Evolutionary conservation across 1,140 invertebrate genomes (phyloP).

Genomic region (Centruroides sculpturatus): DNA sequence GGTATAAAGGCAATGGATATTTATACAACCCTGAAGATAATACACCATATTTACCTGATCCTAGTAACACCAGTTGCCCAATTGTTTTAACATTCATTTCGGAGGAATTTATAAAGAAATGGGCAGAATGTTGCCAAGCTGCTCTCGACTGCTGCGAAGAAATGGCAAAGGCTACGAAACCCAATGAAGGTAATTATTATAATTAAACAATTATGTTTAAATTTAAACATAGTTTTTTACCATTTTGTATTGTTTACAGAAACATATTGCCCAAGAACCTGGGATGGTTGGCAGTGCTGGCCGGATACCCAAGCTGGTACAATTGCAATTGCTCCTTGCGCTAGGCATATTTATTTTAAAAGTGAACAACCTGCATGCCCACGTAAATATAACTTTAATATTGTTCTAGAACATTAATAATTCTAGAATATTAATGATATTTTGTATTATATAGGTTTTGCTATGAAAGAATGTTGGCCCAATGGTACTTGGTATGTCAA

Average conservation of each 20-base stretch:
- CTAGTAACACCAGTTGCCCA: neutral
- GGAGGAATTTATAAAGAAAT: conserved; percentile 5
- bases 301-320: conserved; percentile 17
- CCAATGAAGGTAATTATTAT: too few species aligned
- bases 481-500: conserved; percentile 24
- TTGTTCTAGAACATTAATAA: too few species aligned
- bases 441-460: conserved; percentile 18
- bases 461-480: conserved; percentile 24
- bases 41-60: neutral
- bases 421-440: too few species aligned
- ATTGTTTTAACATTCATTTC: conserved; percentile 5
- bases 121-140: conserved; percentile 9
- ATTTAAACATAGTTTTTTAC: neutral
- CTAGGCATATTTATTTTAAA: conserved; percentile 28
- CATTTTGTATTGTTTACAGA: neutral
- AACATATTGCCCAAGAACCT: conserved; percentile 24
- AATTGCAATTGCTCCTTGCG: conserved; percentile 22
- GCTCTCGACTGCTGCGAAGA: conserved; percentile 5
- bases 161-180: neutral
- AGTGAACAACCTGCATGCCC: conserved; percentile 23
- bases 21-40: too few species aligned
- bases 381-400: conserved; percentile 17
- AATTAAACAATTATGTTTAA: neutral
- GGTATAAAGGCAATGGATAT: too few species aligned
- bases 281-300: conserved; percentile 37